Percentiles rank a stretch among this genome's conserved stretches.
These are phyloP conservation scores for Tautogolabrus adspersus DNA, from an alignment of 2,113 vertebrate genomes.

Conservation along the genomic window DNA sequence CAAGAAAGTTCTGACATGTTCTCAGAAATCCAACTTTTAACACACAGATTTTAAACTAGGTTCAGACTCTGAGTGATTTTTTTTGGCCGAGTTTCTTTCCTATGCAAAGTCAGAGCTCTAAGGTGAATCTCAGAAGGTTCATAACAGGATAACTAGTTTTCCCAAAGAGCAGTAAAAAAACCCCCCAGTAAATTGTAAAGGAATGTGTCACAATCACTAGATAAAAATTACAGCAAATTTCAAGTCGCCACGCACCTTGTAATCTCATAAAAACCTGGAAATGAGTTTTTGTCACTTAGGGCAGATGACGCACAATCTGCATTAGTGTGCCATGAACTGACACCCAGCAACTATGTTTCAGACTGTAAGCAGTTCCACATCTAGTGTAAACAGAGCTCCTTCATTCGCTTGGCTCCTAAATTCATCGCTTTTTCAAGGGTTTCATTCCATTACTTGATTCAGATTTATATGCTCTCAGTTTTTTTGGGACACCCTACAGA, in stretches of 20 bases:
- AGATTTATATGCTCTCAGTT: too few relatives aligned
- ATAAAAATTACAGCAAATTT: not conserved
- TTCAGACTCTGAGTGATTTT: too few relatives aligned
- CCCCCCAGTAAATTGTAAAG: conserved; percentile 6
- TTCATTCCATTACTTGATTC: not conserved
- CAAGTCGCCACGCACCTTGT: not conserved
- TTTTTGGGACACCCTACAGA: not conserved
- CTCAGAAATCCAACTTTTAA: too few relatives aligned
- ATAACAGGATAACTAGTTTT: too few relatives aligned
- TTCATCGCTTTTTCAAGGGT: not conserved
- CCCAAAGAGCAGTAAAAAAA: not conserved
- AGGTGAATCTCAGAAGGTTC: too few relatives aligned
- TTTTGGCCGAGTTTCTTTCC: too few relatives aligned
- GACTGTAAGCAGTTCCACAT: not conserved
- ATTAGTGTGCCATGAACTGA: not conserved
- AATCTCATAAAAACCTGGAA: conserved; percentile 21
- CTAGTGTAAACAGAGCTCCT: conserved; percentile 27
- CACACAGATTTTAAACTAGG: too few relatives aligned
- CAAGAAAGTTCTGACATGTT: too few relatives aligned
- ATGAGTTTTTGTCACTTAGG: conserved; percentile 10
- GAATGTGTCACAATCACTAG: conserved; percentile 55
- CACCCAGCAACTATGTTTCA: not conserved
- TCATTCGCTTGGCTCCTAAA: conserved; percentile 4
- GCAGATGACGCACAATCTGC: not conserved
- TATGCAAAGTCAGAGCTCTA: too few relatives aligned